Evolutionary conservation across 2,113 vertebrate species (phyloP), one percentile per base, ranked within the genome.

Genomic region (Psilopogon haemacephalus): DNA sequence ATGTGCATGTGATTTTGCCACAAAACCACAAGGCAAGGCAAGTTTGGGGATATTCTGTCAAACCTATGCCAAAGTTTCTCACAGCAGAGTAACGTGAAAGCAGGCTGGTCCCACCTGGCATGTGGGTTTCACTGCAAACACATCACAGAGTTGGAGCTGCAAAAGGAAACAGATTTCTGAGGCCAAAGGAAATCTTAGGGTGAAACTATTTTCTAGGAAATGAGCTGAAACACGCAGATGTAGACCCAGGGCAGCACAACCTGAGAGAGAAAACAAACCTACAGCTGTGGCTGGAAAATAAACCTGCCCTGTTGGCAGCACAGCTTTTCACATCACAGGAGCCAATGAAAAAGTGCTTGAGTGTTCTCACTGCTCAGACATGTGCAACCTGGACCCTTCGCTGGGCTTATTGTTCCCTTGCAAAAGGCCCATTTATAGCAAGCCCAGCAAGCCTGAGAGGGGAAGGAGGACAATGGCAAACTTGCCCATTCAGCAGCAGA

Each of bases 381-480:
- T 98, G 98, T 97, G 97, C 97, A 98, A 98, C 98, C 98, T 97
- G 98, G 97, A 97, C 97, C 97, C 97, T 98, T 98, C 93, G 98
- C 97, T 79, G 89, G 83, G 94, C 90, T 97, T 97, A 98, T 98
- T 98, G 98, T 98, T 98, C 97, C 97, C 98, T 98, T 98, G 98
- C 98, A 96, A 98, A 98, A 98, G 97, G 97, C 98, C 97, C 98
- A 97, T 98, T 98, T 98, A 97, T 95, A 98, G 97, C 98, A 96
- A 98, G 93, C 97, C 97, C 82, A 84, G 97, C 95, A 94, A 97
- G 97, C 96, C 97, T 95, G 97, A 97, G 98, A 98, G 97, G 98
- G 95, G 97, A 97, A 96, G 63, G 54, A 93, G 96, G 92, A 89
- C 97, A 98, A 99, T 98, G 98, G 98, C 95, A 96, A 92, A 96